phyloP scores from a whole-genome alignment of 2,113 vertebrate genomes.

The Hippoglossus stenolepis region DNA sequence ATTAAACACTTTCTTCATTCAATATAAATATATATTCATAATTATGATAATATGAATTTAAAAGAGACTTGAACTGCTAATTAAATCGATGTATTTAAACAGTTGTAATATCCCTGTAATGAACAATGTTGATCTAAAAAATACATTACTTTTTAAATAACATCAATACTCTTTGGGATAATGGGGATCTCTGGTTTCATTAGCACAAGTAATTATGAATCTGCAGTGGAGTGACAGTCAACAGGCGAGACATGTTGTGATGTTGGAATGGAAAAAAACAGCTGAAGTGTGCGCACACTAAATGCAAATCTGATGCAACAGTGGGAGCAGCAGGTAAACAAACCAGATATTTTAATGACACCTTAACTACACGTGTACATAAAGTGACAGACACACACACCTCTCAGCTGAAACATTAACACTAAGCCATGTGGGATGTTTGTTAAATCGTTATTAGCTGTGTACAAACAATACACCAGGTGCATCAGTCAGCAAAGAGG shows the following conservation, averaged over 20 bases:
- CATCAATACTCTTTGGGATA: too few species aligned
- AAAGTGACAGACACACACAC: constrained; percentile 6
- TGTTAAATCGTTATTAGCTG: constrained; percentile 30
- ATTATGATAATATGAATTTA: too few species aligned
- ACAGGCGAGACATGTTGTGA: background rate
- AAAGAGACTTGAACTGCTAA: too few species aligned
- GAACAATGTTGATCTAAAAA: too few species aligned
- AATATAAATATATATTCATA: too few species aligned
- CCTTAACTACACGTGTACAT: constrained; percentile 8
- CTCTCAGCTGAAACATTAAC: constrained; percentile 22
- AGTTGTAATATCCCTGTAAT: too few species aligned
- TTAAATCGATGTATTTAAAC: too few species aligned
- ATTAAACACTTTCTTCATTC: too few species aligned
- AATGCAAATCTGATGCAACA: background rate
- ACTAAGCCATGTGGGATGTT: constrained; percentile 1
- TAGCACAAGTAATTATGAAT: background rate
- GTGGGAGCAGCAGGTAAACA: constrained; percentile 40
- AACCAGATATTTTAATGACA: constrained; percentile 30
- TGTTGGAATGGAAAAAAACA: constrained; percentile 1
- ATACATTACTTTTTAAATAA: too few species aligned
- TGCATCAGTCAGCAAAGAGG: background rate
- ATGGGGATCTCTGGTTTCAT: background rate
- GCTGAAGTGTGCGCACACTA: background rate
- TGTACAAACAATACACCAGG: background rate
- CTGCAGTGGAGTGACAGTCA: background rate